These are phyloP conservation scores for Pentalonia nigronervosa DNA, from an alignment of 1,140 invertebrate genomes.

Conservation along the genomic window DNA sequence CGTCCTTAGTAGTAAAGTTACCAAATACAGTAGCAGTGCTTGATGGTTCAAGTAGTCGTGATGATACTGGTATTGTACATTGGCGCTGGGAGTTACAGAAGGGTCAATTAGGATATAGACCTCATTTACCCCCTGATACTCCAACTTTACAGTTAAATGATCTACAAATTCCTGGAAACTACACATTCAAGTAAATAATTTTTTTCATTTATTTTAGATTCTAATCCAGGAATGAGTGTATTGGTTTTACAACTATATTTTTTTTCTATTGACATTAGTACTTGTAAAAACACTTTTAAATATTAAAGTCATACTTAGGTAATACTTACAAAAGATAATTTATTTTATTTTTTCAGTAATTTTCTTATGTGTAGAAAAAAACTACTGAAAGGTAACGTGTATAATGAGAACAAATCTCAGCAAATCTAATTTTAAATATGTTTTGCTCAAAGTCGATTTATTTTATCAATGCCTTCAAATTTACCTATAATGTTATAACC, in stretches of 20 bases:
- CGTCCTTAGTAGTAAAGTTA: slow-evolving; percentile 83
- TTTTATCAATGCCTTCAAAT: too few species aligned
- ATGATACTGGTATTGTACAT: slow-evolving; percentile 69
- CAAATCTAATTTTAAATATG: too few species aligned
- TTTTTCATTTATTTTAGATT: slow-evolving; percentile 25
- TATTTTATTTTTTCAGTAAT: neutral
- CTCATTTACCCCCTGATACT: slow-evolving; percentile 74
- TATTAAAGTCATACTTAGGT: neutral
- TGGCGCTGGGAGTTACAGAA: slow-evolving; percentile 88
- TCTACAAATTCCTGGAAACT: slow-evolving; percentile 84
- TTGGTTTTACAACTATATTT: too few species aligned
- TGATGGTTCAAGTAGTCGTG: slow-evolving; percentile 80
- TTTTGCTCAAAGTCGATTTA: too few species aligned
- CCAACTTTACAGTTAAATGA: slow-evolving; percentile 86
- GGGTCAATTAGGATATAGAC: slow-evolving; percentile 85
- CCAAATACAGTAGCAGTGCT: slow-evolving; percentile 89
- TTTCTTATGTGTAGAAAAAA: neutral
- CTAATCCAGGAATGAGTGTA: neutral
- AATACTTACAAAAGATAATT: neutral
- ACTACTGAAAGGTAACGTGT: neutral
- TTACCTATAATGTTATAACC: too few species aligned
- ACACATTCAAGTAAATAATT: slow-evolving; percentile 79
- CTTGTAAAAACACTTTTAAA: too few species aligned
- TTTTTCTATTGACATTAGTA: too few species aligned
- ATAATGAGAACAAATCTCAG: neutral